A percentile compares a stretch with the other conserved stretches of the same genome.
Conservation (phyloP, 2,888 invertebrate genomes). For the Volucella zonaria region DNA sequence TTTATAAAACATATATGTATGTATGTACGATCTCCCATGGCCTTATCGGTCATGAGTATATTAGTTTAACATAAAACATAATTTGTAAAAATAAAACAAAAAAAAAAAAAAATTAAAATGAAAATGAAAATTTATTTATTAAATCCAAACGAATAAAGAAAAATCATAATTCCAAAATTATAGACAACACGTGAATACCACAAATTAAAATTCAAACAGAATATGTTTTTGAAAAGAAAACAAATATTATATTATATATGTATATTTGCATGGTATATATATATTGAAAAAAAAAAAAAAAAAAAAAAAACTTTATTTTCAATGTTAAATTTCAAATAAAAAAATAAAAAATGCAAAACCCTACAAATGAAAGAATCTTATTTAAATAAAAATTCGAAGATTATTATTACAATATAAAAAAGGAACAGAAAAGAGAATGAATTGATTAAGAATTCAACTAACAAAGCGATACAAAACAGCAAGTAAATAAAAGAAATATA, state of each 20-base stretch:
- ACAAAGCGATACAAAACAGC: conserved; percentile 48
- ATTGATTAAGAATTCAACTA: conserved; percentile 51
- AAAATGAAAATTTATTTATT: conserved; percentile 37
- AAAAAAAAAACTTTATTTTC: conserved; percentile 54
- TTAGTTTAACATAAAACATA: conserved; percentile 31
- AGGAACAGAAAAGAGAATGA: conserved; percentile 27
- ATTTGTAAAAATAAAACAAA: conserved; percentile 37
- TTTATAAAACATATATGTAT: conserved; percentile 15
- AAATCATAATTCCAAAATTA: conserved; percentile 11
- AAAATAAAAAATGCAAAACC: conserved; percentile 43
- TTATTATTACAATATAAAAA: conserved; percentile 75
- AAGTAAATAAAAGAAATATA: conserved; percentile 66
- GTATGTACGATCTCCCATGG: conserved; percentile 3
- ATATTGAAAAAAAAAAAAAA: conserved; percentile 8
- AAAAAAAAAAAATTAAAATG: conserved; percentile 19
- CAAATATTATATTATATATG: conserved; percentile 18
- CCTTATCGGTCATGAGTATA: conserved; percentile 4
- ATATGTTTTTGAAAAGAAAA: conserved; percentile 8
- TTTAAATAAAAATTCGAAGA: conserved; percentile 68
- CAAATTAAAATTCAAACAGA: not conserved
- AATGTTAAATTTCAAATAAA: conserved; percentile 67
- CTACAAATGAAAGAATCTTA: conserved; percentile 55
- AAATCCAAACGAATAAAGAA: conserved; percentile 4
- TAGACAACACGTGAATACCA: conserved; percentile 13
- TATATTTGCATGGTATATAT: not conserved